Evolutionary conservation across 2,113 vertebrate genomes (phyloP).

Genomic region (Propithecus coquereli): DNA sequence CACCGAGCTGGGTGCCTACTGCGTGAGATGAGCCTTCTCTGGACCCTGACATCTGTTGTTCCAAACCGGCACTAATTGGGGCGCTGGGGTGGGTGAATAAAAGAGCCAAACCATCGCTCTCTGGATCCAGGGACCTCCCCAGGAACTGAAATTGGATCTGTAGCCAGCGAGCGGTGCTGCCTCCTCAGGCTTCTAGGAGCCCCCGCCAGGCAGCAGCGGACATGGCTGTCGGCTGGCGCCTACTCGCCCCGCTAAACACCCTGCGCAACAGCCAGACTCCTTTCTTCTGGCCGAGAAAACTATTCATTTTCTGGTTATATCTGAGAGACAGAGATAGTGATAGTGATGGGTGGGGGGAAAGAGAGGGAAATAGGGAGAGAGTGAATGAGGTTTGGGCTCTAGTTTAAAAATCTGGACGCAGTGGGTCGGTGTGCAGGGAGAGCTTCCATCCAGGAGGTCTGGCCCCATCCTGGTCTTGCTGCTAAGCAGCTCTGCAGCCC

Average conservation of each 20-base stretch:
- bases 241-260: neutral
- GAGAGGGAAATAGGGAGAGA: no score
- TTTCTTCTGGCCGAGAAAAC: neutral
- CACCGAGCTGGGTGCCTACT: neutral
- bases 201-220: neutral
- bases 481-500: fast-evolving
- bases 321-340: neutral
- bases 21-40: fast-evolving
- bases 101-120: neutral
- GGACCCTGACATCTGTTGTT: neutral
- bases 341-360: no score
- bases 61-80: neutral
- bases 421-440: fast-evolving
- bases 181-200: neutral
- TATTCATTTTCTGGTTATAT: neutral
- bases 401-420: neutral
- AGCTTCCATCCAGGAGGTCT: neutral
- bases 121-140: neutral
- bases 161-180: fast-evolving
- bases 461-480: neutral
- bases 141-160: neutral
- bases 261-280: neutral
- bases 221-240: fast-evolving
- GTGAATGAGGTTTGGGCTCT: neutral
- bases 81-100: no score